phyloP scores from a whole-genome alignment of 1,140 invertebrate genomes.

The Sarcophaga peregrina region DNA sequence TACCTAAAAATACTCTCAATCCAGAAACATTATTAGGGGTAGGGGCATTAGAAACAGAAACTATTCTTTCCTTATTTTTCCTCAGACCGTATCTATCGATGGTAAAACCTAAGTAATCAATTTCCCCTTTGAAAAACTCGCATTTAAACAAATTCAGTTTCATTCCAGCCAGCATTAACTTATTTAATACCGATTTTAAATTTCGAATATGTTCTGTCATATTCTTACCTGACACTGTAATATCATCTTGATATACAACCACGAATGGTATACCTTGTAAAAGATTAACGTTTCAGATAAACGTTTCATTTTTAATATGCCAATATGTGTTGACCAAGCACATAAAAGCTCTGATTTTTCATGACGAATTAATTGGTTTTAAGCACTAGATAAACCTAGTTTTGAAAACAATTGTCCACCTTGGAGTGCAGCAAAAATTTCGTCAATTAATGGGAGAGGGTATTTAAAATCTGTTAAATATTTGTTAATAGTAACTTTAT shows the following conservation, averaged over 20 bases:
- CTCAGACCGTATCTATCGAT: constrained; percentile 53
- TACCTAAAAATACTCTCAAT: constrained; percentile 57
- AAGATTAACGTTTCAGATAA: constrained; percentile 55
- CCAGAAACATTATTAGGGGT: constrained; percentile 54
- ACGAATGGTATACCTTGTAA: constrained; percentile 51
- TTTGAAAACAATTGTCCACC: constrained; percentile 55
- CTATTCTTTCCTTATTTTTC: constrained; percentile 48
- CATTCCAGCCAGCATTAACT: constrained; percentile 44
- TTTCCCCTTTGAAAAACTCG: constrained; percentile 53
- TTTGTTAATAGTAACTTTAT: no score
- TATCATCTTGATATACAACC: constrained; percentile 61
- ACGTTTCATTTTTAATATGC: constrained; percentile 54
- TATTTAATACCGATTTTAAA: constrained; percentile 40
- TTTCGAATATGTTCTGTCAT: constrained; percentile 52
- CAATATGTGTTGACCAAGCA: constrained; percentile 50
- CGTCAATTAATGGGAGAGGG: constrained; percentile 56
- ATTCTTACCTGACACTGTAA: constrained; percentile 54
- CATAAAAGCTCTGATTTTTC: constrained; percentile 53
- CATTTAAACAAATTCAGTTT: constrained; percentile 56
- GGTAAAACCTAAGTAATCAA: constrained; percentile 55
- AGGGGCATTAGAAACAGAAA: constrained; percentile 49
- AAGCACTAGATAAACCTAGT: constrained; percentile 64
- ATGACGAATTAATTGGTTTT: constrained; percentile 56
- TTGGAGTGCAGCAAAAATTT: constrained; percentile 54
- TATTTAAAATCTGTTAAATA: no score